Evolutionary conservation across 2,113 vertebrate species (phyloP), one percentile per base, ranked within the genome.

Genomic region (Pachyramphus minor): DNA sequence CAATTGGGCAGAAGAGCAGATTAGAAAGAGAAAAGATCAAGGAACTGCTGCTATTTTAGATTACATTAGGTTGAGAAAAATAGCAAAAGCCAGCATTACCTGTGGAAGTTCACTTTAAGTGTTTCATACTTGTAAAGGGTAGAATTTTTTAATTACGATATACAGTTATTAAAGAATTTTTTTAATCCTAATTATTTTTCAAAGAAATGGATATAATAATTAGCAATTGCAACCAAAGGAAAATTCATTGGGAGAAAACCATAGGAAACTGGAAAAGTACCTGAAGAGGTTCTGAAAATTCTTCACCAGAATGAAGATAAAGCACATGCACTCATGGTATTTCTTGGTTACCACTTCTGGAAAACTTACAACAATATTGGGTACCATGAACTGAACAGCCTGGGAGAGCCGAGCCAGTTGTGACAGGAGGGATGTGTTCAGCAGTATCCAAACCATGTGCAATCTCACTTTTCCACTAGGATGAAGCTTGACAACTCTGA

Each of bases 1-100:
- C 93, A 96, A 90, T 86, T 96, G 95, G 91, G 94, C 90, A 93
- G 93, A 96, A 93, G 93, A 96, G 75, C 53, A 94, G 84, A 80
- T 93, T 94, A 94, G 67, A 91, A 80, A 93, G 59, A 87, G 66
- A 89, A 78, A 60, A 95, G 71, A 94, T 63, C 87, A 83, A 76
- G 68, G 63, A 93, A 86, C 72, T 77, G 75, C 71, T 85, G 87
- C 50, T 96, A 79, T 94, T 91, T 93, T 66, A 83, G 87, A 62
- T 81, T 94, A 71, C 75, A 86, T 83, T 90, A 67, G 55, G 21
- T 50, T 59, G 59, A 73, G 47, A 87, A 80, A 82, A 83, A 89
- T 14, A 94, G 45, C 55, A 85, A 87, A 91, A 91, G 27, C 4
- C n/a, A 87, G 33, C n/a, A 50, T 82, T 52, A 71, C 71, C 81